A percentile compares a stretch with the other conserved stretches of the same genome.
These are phyloP conservation scores for Pelmatolapia mariae DNA, from an alignment of 2,113 vertebrate genomes.

Conservation along the genomic window DNA sequence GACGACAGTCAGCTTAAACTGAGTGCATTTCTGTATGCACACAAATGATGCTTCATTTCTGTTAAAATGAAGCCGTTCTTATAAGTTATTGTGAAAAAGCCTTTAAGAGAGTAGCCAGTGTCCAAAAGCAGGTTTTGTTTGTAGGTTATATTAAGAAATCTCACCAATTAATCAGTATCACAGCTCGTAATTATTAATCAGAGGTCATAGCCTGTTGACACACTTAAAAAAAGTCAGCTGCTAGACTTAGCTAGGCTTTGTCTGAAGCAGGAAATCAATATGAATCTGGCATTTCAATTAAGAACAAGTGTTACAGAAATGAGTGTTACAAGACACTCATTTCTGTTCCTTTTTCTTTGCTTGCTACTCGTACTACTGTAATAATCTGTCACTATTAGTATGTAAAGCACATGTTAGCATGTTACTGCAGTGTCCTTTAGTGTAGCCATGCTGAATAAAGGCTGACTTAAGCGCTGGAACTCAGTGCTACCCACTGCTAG, in stretches of 20 bases:
- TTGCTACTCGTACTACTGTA: neutral
- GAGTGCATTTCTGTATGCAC: neutral
- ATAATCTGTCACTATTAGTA: neutral
- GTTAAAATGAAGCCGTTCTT: neutral
- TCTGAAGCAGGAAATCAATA: conserved; percentile 4
- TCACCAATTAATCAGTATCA: neutral
- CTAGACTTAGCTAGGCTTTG: neutral
- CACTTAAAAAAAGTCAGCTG: neutral
- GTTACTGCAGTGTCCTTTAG: neutral
- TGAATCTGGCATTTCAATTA: neutral
- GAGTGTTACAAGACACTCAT: neutral
- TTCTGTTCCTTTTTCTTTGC: neutral
- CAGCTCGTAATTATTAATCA: neutral
- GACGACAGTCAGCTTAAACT: neutral
- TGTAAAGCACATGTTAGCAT: neutral
- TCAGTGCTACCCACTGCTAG: neutral
- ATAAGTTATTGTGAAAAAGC: neutral
- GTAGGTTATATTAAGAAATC: neutral
- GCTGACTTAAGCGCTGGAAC: neutral
- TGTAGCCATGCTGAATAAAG: neutral
- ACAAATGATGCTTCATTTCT: neutral
- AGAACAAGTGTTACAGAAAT: neutral
- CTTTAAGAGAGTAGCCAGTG: neutral
- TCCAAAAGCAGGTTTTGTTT: neutral
- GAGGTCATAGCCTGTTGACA: neutral